Conservation (phyloP, 2,797 vertebrate genomes). For the Sebastes diploproa region DNA sequence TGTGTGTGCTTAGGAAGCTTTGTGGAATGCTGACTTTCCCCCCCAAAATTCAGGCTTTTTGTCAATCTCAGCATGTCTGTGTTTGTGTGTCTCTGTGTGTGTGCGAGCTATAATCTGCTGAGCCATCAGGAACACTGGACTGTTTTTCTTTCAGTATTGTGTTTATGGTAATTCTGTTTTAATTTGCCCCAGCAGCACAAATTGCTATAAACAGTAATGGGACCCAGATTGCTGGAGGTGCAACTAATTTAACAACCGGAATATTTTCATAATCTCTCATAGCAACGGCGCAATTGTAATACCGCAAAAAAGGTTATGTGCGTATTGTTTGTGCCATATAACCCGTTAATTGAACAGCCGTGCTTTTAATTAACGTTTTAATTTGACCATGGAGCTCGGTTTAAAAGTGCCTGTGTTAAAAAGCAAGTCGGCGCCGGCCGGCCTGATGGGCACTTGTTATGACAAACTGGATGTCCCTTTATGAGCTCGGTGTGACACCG, state of each 20-base stretch:
- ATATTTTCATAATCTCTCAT: constrained; percentile 14
- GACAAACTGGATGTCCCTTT: constrained; percentile 31
- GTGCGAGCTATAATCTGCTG: background rate
- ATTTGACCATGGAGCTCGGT: constrained; percentile 29
- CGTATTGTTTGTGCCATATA: constrained; percentile 11
- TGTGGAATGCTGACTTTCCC: background rate
- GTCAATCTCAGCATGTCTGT: background rate
- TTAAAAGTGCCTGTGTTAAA: constrained; percentile 20
- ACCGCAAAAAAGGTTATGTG: background rate
- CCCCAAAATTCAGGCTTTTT: background rate
- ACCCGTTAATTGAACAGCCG: constrained; percentile 10
- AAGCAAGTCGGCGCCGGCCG: background rate
- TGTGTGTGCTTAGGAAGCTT: background rate
- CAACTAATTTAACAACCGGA: constrained; percentile 14
- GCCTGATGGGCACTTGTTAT: constrained; percentile 23
- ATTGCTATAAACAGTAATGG: constrained; percentile 8
- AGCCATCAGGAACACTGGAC: constrained; percentile 14
- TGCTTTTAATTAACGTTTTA: constrained; percentile 43
- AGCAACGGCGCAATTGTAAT: background rate
- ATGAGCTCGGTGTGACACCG: constrained; percentile 11
- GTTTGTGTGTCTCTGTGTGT: background rate
- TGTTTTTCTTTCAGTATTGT: constrained; percentile 2
- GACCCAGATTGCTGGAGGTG: constrained; percentile 9
- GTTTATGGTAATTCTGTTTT: constrained; percentile 27
- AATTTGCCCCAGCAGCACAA: constrained; percentile 19